Evolutionary conservation across 2,113 vertebrate species (phyloP).

Genomic region (Etheostoma spectabile): DNA sequence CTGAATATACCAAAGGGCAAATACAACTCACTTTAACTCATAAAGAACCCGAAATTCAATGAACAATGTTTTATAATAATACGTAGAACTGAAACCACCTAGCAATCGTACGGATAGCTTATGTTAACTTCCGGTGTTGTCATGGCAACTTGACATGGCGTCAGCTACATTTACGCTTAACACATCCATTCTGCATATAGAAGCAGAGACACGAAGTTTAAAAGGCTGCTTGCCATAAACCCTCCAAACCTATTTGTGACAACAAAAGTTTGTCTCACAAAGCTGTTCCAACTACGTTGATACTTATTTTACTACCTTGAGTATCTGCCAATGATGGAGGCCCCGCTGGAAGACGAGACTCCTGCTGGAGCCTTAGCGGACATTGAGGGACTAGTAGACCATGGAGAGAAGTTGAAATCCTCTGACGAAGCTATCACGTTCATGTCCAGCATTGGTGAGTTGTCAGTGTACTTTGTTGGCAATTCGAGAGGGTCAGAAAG

Average conservation of each 20-base stretch:
- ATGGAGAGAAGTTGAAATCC: slow-evolving; percentile 45
- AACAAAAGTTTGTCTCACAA: neutral
- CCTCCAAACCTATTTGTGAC: neutral
- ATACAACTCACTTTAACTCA: too few relatives aligned
- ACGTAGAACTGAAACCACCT: too few relatives aligned
- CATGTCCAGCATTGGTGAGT: slow-evolving; percentile 81
- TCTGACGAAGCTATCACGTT: slow-evolving; percentile 79
- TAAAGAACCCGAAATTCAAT: too few relatives aligned
- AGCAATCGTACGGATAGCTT: too few relatives aligned
- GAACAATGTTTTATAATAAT: too few relatives aligned
- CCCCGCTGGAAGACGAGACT: neutral
- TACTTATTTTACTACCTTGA: neutral
- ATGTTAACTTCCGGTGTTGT: too few relatives aligned
- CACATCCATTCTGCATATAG: too few relatives aligned
- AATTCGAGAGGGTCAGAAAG: neutral
- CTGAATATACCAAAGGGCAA: too few relatives aligned
- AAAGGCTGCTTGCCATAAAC: neutral
- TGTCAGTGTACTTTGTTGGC: accelerated
- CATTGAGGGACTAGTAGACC: neutral
- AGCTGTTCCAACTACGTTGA: neutral
- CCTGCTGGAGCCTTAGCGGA: neutral
- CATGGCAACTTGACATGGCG: too few relatives aligned
- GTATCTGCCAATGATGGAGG: slow-evolving; percentile 56
- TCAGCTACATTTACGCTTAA: too few relatives aligned
- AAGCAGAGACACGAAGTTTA: neutral